These are phyloP conservation scores for Rotaria macrura DNA, from an alignment of 2,888 invertebrate genomes.

Conservation along the genomic window DNA sequence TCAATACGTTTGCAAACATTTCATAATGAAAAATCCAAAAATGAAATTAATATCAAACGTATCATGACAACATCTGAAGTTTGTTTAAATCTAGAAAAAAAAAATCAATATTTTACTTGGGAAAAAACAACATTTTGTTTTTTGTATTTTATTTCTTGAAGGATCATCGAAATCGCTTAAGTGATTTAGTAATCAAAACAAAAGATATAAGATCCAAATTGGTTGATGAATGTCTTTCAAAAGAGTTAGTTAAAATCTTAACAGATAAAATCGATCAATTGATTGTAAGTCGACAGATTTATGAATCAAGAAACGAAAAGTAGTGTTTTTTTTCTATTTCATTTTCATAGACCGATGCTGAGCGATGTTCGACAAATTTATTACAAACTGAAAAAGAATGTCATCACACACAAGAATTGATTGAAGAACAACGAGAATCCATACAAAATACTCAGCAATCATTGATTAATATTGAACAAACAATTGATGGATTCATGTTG, in stretches of 20 bases:
- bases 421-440: background rate
- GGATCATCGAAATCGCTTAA: slow-evolving; percentile 11
- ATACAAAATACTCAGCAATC: background rate
- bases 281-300: background rate
- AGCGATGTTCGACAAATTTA: background rate
- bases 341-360: background rate
- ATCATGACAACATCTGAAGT: background rate
- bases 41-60: background rate
- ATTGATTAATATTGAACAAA: background rate
- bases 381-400: background rate
- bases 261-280: background rate
- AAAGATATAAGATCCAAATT: background rate
- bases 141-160: too few relatives aligned
- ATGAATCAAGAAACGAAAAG: background rate
- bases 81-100: too few relatives aligned
- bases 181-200: background rate
- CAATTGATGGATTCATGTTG: background rate
- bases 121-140: background rate
- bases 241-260: background rate
- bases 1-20: slow-evolving; percentile 15
- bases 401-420: background rate
- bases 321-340: background rate
- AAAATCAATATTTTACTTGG: too few relatives aligned
- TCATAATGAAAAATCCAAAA: background rate
- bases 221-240: background rate